Base-by-base conservation (phyloP, 1,140 invertebrate genomes). In the Drosophila ironensis region DNA sequence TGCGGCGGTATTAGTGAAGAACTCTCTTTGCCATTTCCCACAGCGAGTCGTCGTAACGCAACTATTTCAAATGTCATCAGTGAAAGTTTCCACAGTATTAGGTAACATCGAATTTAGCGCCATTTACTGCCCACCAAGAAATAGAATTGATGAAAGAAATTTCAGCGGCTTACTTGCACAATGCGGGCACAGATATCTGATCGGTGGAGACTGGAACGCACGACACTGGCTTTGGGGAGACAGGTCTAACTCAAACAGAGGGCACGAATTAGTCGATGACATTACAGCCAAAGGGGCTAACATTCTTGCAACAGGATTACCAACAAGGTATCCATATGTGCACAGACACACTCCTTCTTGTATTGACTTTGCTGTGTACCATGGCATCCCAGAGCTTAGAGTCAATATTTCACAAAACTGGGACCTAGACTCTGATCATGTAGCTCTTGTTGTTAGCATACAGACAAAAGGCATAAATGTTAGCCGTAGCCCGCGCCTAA, bases 171-270 rank as follows among this genome's bases (percentile, higher is more conserved):
- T 24, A 24, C 6, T 28, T 7, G 2, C 3, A 4, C 2, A 3
- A 4, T 28, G 25, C 25, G 42, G 53, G 7, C 53, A 67, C 45
- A 67, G 61, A 24, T 66, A 51, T 16, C 8, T 51, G 6, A 19
- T 45, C 45, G 56, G 47, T 9, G 41, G 41, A 5, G 27, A 53
- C 47, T 57, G 48, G 48, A 59, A 66, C 30, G 41, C 47, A 3
- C 30, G 52, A 22, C 52, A 51, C 25, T 66, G 61, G 61, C 24
- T 46, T 19, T 51, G 61, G 52, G 52, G 52, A 16, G 52, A 66
- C 24, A 51, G 38, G 5, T 66, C 47, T 7, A 53, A 63, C 16
- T 28, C 25, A 9, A 3, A 3, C 25, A 28, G 25, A 28, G 25
- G 25, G 5, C 3, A 7, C 2, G 9, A 28, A 8, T 7, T 28